A percentile compares a stretch with the other conserved stretches of the same genome.
phyloP scores from a whole-genome alignment of 2,113 vertebrate genomes.

The Bubo scandiacus region DNA sequence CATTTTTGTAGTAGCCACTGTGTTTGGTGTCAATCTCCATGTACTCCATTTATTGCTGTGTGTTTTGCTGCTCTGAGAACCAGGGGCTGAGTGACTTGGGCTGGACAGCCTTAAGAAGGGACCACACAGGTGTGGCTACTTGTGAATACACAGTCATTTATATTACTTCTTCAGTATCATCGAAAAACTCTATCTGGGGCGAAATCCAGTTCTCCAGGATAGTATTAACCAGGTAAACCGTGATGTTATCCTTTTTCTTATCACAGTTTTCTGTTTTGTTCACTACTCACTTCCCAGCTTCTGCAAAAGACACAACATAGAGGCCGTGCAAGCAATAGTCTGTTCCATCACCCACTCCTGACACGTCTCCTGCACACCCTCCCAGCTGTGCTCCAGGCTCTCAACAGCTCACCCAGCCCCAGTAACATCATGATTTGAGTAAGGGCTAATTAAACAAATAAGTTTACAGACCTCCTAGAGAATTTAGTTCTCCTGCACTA shows the following conservation, averaged over 20 bases:
- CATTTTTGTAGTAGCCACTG: neutral
- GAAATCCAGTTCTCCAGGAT: neutral
- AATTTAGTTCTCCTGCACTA: neutral
- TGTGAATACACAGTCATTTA: neutral
- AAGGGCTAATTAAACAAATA: neutral
- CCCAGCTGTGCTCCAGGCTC: accelerated
- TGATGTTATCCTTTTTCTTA: neutral
- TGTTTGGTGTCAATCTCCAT: neutral
- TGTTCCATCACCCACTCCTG: neutral
- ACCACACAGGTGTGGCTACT: neutral
- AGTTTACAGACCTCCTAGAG: neutral
- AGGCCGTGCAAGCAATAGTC: neutral
- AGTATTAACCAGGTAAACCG: neutral
- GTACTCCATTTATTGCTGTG: accelerated
- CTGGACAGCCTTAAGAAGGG: neutral
- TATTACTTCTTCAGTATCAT: neutral
- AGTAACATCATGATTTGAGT: neutral
- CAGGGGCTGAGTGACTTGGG: neutral
- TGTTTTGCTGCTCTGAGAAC: neutral
- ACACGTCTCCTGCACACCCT: accelerated
- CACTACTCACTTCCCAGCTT: neutral
- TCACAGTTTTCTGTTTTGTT: neutral
- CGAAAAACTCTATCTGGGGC: neutral
- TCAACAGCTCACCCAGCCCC: accelerated
- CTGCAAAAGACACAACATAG: neutral